Percentiles rank a stretch among this genome's conserved stretches.
Evolutionary conservation across 2,888 invertebrate species (phyloP).

Genomic region (Limnephilus auricula): DNA sequence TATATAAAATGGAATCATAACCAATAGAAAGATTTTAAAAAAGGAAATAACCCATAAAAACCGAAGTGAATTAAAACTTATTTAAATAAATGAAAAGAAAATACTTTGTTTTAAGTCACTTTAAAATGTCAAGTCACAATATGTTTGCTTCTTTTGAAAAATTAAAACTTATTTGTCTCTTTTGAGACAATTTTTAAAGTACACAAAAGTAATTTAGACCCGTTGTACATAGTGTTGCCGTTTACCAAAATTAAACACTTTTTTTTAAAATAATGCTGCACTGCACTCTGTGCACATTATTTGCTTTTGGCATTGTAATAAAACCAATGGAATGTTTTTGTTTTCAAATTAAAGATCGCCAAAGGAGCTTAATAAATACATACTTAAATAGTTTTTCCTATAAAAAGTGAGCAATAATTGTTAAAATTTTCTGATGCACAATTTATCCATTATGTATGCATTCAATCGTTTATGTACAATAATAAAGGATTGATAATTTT

Average conservation of each 20-base stretch:
- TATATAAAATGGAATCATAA: not conserved
- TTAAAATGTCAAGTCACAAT: too few species aligned
- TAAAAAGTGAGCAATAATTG: not conserved
- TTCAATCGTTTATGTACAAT: too few species aligned
- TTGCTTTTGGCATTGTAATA: conserved; percentile 11
- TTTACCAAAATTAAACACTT: not conserved
- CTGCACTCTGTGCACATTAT: not conserved
- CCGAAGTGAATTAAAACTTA: not conserved
- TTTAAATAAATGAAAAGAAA: too few species aligned
- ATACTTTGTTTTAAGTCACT: too few species aligned
- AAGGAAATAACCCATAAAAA: not conserved
- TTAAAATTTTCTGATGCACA: not conserved
- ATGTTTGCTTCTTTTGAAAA: too few species aligned
- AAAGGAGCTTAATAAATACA: not conserved
- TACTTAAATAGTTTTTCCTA: not conserved
- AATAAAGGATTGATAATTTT: too few species aligned
- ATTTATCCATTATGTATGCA: not conserved
- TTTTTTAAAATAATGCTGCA: not conserved
- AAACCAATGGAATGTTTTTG: conserved; percentile 34
- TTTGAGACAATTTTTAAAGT: not conserved
- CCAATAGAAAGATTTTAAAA: not conserved
- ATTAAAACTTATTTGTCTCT: not conserved
- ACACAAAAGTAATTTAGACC: not conserved
- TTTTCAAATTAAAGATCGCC: conserved; percentile 13
- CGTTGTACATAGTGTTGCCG: not conserved